Base-by-base conservation (phyloP, 2,888 invertebrate species). In the Abscondita cerata region DNA sequence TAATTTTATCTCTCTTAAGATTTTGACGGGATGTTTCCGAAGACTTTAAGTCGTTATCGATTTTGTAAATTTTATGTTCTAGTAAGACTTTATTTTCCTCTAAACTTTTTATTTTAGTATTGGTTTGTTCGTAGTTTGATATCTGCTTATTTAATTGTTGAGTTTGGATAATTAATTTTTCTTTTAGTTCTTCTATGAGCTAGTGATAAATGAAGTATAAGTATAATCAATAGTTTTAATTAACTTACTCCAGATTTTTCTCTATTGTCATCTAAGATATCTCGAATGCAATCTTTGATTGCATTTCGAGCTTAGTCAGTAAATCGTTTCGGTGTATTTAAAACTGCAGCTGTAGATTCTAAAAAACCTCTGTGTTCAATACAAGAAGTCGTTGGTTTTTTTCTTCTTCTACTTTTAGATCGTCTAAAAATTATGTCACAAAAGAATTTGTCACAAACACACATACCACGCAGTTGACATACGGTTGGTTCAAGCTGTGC, bases 261-360 rank as follows among this genome's bases (percentile, higher is more conserved):
- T 78, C 92, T 91, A 77, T 89, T 89, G 61, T 93, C 93, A 60
- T 85, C 86, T 20, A 92, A 80, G 44, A 92, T 84, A 78, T 93
- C 92, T 13, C 91, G 83, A 55, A 93, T 86, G 66, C 91, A 85
- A 65, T 93, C 93, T 77, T 92, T 92, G 64, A 94, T 90, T 31
- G 90, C 83, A 51, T 86, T 86, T 93, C 93, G 59, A 90, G 86
- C 0, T 92, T n/a, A 89, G 73, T 93, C 93, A 2, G 91, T 88
- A 76, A 89, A 90, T 66, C 89, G 81, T 20, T 87, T 85, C 1
- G 92, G 89, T 5, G 90, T 84, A 75, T 90, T 89, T 18, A 91
- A 78, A 36, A 89, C 82, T 58, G 90, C 87, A 5, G 91, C 89
- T 57, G 91, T 77, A 0, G 90, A 89, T 75, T 91, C 91, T 77